Conservation (phyloP, 2,888 invertebrate genomes). For the Amiota communis region DNA sequence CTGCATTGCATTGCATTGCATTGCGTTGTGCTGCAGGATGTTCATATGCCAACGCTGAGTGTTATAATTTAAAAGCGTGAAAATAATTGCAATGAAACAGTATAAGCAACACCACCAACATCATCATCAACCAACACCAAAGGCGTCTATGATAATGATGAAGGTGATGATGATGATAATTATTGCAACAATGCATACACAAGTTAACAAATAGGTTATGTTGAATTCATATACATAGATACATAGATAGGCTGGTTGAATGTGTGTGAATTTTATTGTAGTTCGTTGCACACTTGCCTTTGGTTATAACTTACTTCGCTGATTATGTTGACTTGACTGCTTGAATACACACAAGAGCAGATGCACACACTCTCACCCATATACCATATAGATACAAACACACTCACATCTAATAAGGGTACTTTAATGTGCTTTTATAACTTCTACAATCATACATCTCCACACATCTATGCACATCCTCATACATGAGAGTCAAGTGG, state of each 20-base stretch:
- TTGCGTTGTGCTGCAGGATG: background rate
- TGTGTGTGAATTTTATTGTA: constrained; percentile 46
- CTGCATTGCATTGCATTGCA: too few species aligned
- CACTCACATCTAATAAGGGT: too few species aligned
- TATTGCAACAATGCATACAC: constrained; percentile 1
- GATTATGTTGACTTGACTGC: constrained; percentile 33
- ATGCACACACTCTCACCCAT: constrained; percentile 15
- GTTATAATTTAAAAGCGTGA: constrained; percentile 9
- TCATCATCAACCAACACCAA: background rate
- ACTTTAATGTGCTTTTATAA: too few species aligned
- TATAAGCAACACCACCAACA: background rate
- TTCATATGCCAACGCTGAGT: background rate
- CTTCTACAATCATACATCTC: too few species aligned
- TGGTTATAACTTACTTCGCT: constrained; percentile 13
- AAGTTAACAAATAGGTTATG: background rate
- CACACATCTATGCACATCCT: too few species aligned
- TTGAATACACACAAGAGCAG: constrained; percentile 20
- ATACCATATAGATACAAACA: too few species aligned
- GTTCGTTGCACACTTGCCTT: constrained; percentile 43
- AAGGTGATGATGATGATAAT: background rate
- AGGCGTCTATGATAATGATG: background rate
- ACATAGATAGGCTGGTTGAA: constrained; percentile 12
- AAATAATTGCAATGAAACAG: constrained; percentile 14
- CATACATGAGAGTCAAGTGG: too few species aligned
- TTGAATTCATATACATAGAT: background rate